phyloP scores from a whole-genome alignment of 2,113 vertebrate species.

The Cynoglossus semilaevis region DNA sequence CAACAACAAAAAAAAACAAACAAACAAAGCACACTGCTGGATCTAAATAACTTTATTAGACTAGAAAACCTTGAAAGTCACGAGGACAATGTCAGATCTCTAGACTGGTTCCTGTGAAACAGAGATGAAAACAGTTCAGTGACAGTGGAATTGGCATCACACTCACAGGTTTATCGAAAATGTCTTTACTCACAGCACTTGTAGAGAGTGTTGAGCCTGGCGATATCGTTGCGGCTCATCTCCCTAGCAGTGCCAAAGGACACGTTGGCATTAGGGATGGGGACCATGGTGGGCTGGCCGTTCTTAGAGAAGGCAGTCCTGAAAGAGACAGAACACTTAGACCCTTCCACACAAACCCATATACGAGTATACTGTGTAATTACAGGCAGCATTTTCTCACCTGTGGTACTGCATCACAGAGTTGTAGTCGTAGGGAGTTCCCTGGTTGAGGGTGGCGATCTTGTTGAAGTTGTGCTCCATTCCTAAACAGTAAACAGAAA shows the following conservation, averaged over 20 bases:
- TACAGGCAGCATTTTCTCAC: conserved; percentile 15
- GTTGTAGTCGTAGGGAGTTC: conserved; percentile 20
- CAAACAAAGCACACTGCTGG: too few relatives aligned
- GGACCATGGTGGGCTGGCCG: conserved; percentile 57
- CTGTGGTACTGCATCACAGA: conserved; percentile 71
- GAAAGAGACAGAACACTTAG: background rate
- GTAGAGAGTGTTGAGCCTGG: conserved; percentile 63
- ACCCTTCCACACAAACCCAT: background rate
- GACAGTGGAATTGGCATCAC: too few relatives aligned
- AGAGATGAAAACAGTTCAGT: background rate
- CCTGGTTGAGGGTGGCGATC: conserved; percentile 61
- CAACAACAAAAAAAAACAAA: too few relatives aligned
- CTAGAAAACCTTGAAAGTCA: too few relatives aligned
- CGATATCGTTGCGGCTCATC: conserved; percentile 57
- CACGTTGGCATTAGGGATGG: conserved; percentile 49
- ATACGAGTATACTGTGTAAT: background rate
- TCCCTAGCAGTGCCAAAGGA: conserved; percentile 51
- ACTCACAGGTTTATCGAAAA: background rate
- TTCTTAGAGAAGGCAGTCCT: conserved; percentile 64
- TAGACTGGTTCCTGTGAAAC: background rate
- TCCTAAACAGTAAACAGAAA: conserved; percentile 5
- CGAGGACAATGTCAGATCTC: too few relatives aligned
- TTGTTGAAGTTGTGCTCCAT: conserved; percentile 60
- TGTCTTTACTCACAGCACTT: conserved; percentile 52
- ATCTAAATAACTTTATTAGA: too few relatives aligned